phyloP scores from a whole-genome alignment of 1,140 invertebrate genomes.

The Drosophila orosa region DNA sequence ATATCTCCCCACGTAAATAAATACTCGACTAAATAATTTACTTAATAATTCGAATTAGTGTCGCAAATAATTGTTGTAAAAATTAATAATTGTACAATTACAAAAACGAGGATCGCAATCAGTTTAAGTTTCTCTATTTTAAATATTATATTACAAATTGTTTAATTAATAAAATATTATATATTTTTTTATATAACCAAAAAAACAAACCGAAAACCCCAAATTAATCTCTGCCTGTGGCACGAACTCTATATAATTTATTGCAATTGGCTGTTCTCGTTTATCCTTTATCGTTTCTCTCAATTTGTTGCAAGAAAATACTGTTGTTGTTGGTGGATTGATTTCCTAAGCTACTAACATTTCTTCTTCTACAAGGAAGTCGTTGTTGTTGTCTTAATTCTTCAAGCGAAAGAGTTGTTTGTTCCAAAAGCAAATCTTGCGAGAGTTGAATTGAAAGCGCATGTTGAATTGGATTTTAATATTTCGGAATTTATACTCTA shows the following conservation, averaged over 20 bases:
- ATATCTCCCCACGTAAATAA: slow-evolving; percentile 35
- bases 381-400: slow-evolving; percentile 1
- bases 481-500: not conserved
- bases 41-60: slow-evolving; percentile 57
- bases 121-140: slow-evolving; percentile 59
- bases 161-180: slow-evolving; percentile 62
- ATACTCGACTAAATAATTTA: slow-evolving; percentile 56
- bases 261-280: slow-evolving; percentile 40
- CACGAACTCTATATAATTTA: slow-evolving; percentile 41
- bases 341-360: slow-evolving; percentile 30
- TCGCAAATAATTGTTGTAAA: slow-evolving; percentile 64
- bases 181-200: slow-evolving; percentile 61
- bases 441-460: slow-evolving; percentile 3
- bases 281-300: slow-evolving; percentile 53
- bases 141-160: slow-evolving; percentile 62
- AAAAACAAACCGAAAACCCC: slow-evolving; percentile 16
- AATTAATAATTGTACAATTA: slow-evolving; percentile 55
- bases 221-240: slow-evolving; percentile 52
- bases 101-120: slow-evolving; percentile 49
- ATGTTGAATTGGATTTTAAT: slow-evolving; percentile 2
- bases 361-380: not conserved
- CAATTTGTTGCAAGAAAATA: slow-evolving; percentile 78
- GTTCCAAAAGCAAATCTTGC: not conserved
- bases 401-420: slow-evolving; percentile 8
- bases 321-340: slow-evolving; percentile 49